Conservation (phyloP, 2,888 invertebrate genomes). For the Dermolepida albohirtum region DNA sequence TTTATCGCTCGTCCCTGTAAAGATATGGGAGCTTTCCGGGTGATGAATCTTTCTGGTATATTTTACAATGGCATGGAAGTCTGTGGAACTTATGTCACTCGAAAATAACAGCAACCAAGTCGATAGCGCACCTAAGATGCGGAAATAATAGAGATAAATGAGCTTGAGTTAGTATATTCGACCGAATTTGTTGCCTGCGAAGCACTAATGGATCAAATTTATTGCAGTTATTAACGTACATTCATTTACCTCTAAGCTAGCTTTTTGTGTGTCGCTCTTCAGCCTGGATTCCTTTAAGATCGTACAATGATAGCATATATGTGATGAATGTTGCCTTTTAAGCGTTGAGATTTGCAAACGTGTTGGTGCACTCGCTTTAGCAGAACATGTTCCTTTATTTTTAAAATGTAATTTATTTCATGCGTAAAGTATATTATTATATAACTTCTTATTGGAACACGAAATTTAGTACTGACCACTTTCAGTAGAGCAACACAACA, state of each 20-base stretch:
- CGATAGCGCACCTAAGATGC: constrained; percentile 55
- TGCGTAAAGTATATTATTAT: too few relatives aligned
- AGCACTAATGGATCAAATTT: constrained; percentile 54
- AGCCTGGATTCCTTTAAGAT: too few relatives aligned
- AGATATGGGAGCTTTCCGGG: constrained; percentile 45
- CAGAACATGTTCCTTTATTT: too few relatives aligned
- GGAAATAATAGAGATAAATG: constrained; percentile 57
- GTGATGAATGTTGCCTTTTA: too few relatives aligned
- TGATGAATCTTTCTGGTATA: constrained; percentile 58
- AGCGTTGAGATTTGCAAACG: too few relatives aligned
- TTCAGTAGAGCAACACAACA: too few relatives aligned
- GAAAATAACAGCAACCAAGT: constrained; percentile 42
- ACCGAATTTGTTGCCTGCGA: constrained; percentile 46
- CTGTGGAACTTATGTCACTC: constrained; percentile 53
- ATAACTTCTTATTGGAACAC: too few relatives aligned
- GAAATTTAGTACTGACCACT: too few relatives aligned
- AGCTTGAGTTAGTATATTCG: constrained; percentile 51
- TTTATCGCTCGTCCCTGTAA: constrained; percentile 7
- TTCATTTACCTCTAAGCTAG: constrained; percentile 1
- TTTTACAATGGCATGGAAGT: constrained; percentile 58
- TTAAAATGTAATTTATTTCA: too few relatives aligned
- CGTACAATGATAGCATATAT: too few relatives aligned
- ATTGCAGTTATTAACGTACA: constrained; percentile 49
- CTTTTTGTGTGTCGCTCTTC: too few relatives aligned
- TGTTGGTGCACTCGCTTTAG: too few relatives aligned